phyloP scores from a whole-genome alignment of 2,797 vertebrate species.

The Champsocephalus esox region DNA sequence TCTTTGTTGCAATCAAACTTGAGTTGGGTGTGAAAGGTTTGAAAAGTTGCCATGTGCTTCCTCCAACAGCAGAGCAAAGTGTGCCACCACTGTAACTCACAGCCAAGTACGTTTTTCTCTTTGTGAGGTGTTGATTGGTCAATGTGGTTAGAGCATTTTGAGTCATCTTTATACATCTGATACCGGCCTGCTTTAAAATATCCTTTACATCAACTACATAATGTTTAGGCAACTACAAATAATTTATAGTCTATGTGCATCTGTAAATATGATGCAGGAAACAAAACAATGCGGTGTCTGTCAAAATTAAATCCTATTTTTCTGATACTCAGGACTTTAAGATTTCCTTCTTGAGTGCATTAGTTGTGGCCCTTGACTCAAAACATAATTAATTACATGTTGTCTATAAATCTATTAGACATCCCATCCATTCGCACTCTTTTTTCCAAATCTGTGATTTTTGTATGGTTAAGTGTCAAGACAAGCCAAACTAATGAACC shows the following conservation, averaged over 20 bases:
- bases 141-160: background rate
- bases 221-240: too few relatives aligned
- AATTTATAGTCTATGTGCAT: background rate
- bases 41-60: conserved; percentile 13
- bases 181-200: background rate
- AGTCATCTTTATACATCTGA: background rate
- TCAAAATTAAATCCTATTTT: background rate
- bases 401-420: background rate
- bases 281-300: background rate
- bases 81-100: background rate
- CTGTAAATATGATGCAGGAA: background rate
- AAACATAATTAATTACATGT: background rate
- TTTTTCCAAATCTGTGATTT: too few relatives aligned
- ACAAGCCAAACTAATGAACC: too few relatives aligned
- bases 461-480: too few relatives aligned
- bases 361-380: background rate
- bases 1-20: conserved; percentile 27
- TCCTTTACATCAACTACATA: background rate
- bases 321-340: background rate
- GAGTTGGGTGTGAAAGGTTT: conserved; percentile 23
- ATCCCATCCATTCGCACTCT: too few relatives aligned
- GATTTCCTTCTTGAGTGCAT: background rate
- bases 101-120: background rate
- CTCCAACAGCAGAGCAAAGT: background rate
- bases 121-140: background rate